phyloP scores from a whole-genome alignment of 2,888 invertebrate species.

The Drosophila sordidula region DNA sequence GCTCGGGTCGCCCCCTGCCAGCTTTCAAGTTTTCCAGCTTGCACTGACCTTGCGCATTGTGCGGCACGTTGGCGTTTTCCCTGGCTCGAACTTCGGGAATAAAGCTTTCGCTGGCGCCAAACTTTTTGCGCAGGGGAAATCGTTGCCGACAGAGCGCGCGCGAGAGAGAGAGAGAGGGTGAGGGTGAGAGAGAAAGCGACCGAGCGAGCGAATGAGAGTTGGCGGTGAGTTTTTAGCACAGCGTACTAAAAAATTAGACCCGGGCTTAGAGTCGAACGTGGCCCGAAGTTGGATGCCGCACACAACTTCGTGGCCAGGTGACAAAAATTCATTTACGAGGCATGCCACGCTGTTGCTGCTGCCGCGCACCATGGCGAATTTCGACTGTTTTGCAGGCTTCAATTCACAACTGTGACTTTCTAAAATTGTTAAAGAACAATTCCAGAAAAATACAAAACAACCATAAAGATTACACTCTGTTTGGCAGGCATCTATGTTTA shows the following conservation, averaged over 20 bases:
- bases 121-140: slow-evolving; percentile 67
- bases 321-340: slow-evolving; percentile 61
- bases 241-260: slow-evolving; percentile 31
- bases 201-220: slow-evolving; percentile 5
- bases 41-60: slow-evolving; percentile 81
- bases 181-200: neutral
- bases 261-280: neutral
- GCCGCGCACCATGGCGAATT: slow-evolving; percentile 11
- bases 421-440: too few relatives aligned
- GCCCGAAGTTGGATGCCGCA: neutral
- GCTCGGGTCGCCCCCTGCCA: slow-evolving; percentile 43
- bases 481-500: too few relatives aligned
- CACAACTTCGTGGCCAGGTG: slow-evolving; percentile 54
- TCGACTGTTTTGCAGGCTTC: too few relatives aligned
- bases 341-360: slow-evolving; percentile 41
- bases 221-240: slow-evolving; percentile 39
- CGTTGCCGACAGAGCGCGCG: neutral
- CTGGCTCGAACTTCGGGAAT: slow-evolving; percentile 77
- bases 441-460: too few relatives aligned
- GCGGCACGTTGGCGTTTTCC: slow-evolving; percentile 59
- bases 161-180: slow-evolving; percentile 1
- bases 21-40: slow-evolving; percentile 69
- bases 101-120: slow-evolving; percentile 60
- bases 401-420: too few relatives aligned
- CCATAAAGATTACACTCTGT: too few relatives aligned